Conservation (phyloP, 2,888 invertebrate genomes). For the Xylota segnis region DNA sequence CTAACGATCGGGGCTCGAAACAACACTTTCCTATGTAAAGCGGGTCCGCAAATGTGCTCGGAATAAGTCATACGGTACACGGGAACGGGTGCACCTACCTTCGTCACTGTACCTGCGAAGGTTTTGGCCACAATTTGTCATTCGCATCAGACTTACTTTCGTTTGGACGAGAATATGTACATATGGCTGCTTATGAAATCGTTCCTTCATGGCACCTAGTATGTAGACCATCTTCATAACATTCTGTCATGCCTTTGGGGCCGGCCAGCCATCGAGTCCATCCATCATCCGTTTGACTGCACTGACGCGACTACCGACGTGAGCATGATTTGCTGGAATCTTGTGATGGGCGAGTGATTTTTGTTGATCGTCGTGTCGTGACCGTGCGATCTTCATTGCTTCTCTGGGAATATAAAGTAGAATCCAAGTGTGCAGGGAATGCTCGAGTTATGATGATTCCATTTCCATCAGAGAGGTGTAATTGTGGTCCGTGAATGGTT, state of each 20-base stretch:
- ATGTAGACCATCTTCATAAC: constrained; percentile 18
- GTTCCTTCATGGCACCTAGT: not conserved
- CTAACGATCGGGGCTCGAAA: constrained; percentile 3
- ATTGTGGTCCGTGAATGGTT: constrained; percentile 33
- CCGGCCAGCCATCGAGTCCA: constrained; percentile 26
- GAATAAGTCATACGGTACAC: constrained; percentile 19
- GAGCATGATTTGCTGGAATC: constrained; percentile 36
- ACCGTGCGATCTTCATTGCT: constrained; percentile 35
- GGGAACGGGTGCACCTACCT: constrained; percentile 24
- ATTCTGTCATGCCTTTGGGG: constrained; percentile 22
- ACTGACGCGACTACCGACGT: constrained; percentile 18
- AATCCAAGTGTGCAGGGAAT: constrained; percentile 12
- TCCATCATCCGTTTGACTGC: constrained; percentile 37
- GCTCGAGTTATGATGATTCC: constrained; percentile 40
- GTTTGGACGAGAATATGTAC: constrained; percentile 17
- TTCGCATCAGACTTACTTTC: constrained; percentile 37
- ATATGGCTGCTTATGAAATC: constrained; percentile 30
- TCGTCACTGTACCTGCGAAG: constrained; percentile 5
- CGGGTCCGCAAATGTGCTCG: constrained; percentile 30
- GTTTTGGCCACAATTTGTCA: not conserved
- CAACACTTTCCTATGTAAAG: constrained; percentile 26
- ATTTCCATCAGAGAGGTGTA: constrained; percentile 40
- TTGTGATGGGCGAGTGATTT: constrained; percentile 38
- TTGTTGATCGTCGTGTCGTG: constrained; percentile 28
- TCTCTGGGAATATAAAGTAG: constrained; percentile 15